phyloP scores from a whole-genome alignment of 2,113 vertebrate species.

The Taurulus bubalis region DNA sequence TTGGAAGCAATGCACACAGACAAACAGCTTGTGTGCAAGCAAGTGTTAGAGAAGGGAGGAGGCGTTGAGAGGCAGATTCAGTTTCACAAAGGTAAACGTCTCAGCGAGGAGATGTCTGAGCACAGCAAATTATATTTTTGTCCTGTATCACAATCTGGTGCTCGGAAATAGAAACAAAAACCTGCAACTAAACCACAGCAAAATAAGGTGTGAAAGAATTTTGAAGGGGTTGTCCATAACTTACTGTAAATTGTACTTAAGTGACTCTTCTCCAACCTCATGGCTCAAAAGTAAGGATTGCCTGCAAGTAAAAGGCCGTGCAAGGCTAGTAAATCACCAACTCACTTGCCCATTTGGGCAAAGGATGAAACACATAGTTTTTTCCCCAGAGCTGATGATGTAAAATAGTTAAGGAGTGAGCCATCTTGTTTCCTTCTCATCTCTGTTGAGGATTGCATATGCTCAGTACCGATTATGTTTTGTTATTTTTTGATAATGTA shows the following conservation, averaged over 20 bases:
- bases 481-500: neutral
- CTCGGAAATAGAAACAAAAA: neutral
- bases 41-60: slow-evolving; percentile 20
- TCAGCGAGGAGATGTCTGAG: neutral
- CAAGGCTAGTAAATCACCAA: neutral
- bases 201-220: neutral
- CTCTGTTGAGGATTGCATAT: neutral
- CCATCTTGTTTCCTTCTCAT: neutral
- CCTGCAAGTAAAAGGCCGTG: neutral
- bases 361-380: neutral
- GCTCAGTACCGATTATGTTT: neutral
- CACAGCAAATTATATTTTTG: slow-evolving; percentile 9
- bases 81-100: slow-evolving; percentile 40
- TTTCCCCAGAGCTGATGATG: too few relatives aligned
- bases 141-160: neutral
- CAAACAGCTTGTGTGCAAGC: slow-evolving; percentile 48
- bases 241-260: neutral
- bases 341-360: neutral
- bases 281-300: neutral
- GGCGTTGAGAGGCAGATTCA: slow-evolving; percentile 12
- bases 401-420: neutral
- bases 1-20: slow-evolving; percentile 48
- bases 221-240: neutral
- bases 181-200: neutral
- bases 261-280: neutral